Base-by-base conservation (phyloP, 1,140 invertebrate genomes). In the Drosophila kurseongensis region DNA sequence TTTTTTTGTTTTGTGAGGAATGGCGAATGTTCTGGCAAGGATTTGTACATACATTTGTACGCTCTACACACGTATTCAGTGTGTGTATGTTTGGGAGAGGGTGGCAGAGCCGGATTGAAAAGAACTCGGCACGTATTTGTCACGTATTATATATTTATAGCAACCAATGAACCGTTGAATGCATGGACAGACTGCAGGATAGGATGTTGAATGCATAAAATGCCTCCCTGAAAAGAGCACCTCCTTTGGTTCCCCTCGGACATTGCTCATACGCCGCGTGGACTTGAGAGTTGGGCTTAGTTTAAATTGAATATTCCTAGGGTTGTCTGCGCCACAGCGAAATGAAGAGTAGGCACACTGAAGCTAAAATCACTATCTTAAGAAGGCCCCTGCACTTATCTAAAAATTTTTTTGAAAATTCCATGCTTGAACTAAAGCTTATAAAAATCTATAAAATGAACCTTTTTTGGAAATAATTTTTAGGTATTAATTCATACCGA, bases 91-190 rank as follows among this genome's bases (percentile, higher is more conserved):
- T 35, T 14, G 18, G 7, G 13, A 12, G 42, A 13, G 13, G 48
- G 41, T 27, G 45, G 14, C 10, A 29, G 18, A 41, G 44, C 59
- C 62, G 83, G 80, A 86, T 86, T 86, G 83, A 86, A 88, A 84
- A 80, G 83, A 88, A 84, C 84, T 88, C 83, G 85, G 84, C 83
- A 88, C 83, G 83, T 88, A 88, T 88, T 88, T 88, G 84, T 88
- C 83, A 88, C 83, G 83, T 88, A 88, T 88, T 88, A 88, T 88
- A 88, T 88, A 88, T 88, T 88, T 88, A 88, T 88, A 89, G 84
- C 84, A 89, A 89, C 79, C 83, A 88, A 88, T 88, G 83, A 86
- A 86, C 83, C 83, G 80, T 86, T 89, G 83, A 88, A 88, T 89
- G 84, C 83, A 89, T 78, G 83, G 66, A 77, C 75, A 65, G 45